Evolutionary conservation across 2,113 vertebrate species (phyloP).

Genomic region (Ciconia stormi): DNA sequence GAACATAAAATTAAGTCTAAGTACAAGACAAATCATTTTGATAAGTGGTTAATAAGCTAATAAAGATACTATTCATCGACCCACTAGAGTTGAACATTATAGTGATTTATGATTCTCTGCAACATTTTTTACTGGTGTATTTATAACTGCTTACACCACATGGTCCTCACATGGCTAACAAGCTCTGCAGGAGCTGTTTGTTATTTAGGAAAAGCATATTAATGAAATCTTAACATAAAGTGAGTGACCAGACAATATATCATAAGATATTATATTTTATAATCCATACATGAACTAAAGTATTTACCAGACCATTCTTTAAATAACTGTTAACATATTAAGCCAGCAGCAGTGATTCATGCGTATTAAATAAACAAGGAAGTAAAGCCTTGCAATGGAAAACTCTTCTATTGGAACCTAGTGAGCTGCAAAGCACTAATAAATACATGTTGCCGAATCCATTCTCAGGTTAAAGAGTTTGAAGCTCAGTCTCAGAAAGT

Average conservation of each 20-base stretch:
- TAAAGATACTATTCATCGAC: conserved; percentile 36
- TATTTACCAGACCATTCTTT: background rate
- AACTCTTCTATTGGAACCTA: background rate
- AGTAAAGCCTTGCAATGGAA: background rate
- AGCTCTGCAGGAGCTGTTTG: conserved; percentile 42
- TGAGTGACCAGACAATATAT: conserved; percentile 12
- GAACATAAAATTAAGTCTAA: conserved; percentile 12
- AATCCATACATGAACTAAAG: background rate
- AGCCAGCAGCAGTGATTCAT: background rate
- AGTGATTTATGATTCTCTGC: conserved; percentile 49
- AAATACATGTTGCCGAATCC: background rate
- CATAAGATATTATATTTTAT: background rate
- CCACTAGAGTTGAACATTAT: background rate
- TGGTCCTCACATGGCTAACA: conserved; percentile 48
- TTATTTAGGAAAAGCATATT: conserved; percentile 40
- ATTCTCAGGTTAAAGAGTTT: background rate
- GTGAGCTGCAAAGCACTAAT: background rate
- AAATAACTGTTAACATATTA: background rate
- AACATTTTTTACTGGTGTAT: conserved; percentile 53
- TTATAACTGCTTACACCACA: conserved; percentile 55
- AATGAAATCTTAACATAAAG: conserved; percentile 29
- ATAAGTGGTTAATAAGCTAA: conserved; percentile 47
- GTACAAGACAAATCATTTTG: conserved; percentile 7
- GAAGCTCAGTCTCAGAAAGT: background rate
- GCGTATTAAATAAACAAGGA: background rate